Evolutionary conservation across 2,888 invertebrate species (phyloP).

Genomic region (Mythimna impura): DNA sequence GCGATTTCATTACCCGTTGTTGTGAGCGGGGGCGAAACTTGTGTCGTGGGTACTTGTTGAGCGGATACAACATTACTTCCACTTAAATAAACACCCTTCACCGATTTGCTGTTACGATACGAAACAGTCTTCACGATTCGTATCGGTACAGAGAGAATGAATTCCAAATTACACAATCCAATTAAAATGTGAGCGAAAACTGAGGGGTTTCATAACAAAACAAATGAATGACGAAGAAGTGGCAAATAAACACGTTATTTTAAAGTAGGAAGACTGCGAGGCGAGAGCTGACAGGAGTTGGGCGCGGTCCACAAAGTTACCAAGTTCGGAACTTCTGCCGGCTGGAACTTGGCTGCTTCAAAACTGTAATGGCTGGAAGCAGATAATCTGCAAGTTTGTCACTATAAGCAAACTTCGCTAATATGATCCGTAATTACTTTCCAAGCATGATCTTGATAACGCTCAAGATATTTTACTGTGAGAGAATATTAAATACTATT

Average conservation of each 20-base stretch:
- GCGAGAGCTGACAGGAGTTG: conserved; percentile 71
- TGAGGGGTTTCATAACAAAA: conserved; percentile 26
- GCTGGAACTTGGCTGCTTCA: conserved; percentile 78
- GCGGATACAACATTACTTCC: conserved; percentile 59
- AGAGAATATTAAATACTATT: conserved; percentile 50
- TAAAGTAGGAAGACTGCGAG: conserved; percentile 71
- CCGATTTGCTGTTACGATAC: conserved; percentile 52
- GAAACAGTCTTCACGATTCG: conserved; percentile 33
- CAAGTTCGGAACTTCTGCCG: conserved; percentile 75
- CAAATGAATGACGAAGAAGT: conserved; percentile 61
- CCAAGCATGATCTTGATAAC: conserved; percentile 69
- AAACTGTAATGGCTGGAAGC: conserved; percentile 82
- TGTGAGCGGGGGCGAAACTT: conserved; percentile 60
- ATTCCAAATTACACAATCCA: conserved; percentile 45
- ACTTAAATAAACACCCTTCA: conserved; percentile 58
- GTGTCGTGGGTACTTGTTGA: conserved; percentile 57
- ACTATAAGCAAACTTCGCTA: conserved; percentile 78
- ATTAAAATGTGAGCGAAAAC: conserved; percentile 36
- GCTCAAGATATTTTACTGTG: conserved; percentile 44
- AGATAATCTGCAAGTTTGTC: conserved; percentile 85
- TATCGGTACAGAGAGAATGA: conserved; percentile 36
- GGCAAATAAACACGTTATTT: conserved; percentile 74
- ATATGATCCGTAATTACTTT: conserved; percentile 81
- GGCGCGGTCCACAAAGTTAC: conserved; percentile 78
- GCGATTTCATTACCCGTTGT: conserved; percentile 66